A percentile compares a stretch with the other conserved stretches of the same genome.
Evolutionary conservation across 1,140 invertebrate species (phyloP).

Genomic region (Centruroides vittatus): DNA sequence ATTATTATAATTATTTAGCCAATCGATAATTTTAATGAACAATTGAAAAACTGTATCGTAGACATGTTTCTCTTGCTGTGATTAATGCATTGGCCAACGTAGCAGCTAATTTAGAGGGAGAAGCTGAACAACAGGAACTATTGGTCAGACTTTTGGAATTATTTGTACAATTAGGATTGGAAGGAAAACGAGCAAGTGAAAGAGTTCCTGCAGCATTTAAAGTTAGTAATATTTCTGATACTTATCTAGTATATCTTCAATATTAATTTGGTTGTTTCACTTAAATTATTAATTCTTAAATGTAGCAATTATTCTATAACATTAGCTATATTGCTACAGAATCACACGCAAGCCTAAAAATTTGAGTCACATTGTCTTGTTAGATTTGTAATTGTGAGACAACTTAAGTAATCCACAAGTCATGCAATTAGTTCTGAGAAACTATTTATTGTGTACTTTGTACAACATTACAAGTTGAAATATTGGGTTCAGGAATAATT

Average conservation of each 20-base stretch:
- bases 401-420: too few species aligned
- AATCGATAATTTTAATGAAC: not conserved
- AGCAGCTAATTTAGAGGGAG: constrained; percentile 79
- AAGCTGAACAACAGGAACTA: constrained; percentile 70
- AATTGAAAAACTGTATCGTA: constrained; percentile 25
- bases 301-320: too few species aligned
- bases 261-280: too few species aligned
- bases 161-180: constrained; percentile 92
- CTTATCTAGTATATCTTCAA: not conserved
- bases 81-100: constrained; percentile 90
- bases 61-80: constrained; percentile 85
- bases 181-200: constrained; percentile 85
- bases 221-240: constrained; percentile 27
- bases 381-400: too few species aligned
- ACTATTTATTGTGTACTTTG: too few species aligned
- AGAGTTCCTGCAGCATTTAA: constrained; percentile 53
- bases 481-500: too few species aligned
- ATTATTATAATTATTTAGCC: not conserved
- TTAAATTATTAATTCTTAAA: too few species aligned
- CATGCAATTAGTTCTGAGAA: too few species aligned
- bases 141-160: constrained; percentile 78
- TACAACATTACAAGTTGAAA: too few species aligned
- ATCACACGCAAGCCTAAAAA: too few species aligned
- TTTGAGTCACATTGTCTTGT: too few species aligned
- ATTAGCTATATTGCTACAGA: too few species aligned